Base-by-base conservation (phyloP, 2,113 vertebrate genomes). In the Nerophis ophidion region DNA sequence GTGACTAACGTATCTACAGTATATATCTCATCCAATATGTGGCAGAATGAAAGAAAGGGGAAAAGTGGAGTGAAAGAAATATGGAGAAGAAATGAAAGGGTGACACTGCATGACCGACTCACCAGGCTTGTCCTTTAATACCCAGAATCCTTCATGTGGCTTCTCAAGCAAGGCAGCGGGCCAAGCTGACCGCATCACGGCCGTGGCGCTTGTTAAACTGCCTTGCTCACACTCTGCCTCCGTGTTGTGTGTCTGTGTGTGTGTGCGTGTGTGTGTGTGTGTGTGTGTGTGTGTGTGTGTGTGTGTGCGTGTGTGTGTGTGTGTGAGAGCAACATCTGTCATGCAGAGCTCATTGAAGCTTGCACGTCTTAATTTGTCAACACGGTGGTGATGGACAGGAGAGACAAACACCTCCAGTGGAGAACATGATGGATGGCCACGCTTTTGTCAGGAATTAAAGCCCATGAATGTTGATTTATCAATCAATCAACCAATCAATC, bases 101-200 rank as follows among this genome's bases (percentile, higher is more conserved):
- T 60, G 59, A 68, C 63, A 50, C 89, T 88, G 88, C 89, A 89
- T 89, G 90, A 90, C 89, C 89, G 86, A 89, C 87, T 90, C 88
- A 88, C 86, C 88, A 90, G 88, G 76, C 90, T 90, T 91, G 89
- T 91, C 90, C 90, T 92, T 90, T 91, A 91, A 92, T 92, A 90
- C 90, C 87, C 82, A 82, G 69, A 60, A 36, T 57, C 75, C 84
- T 90, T 92, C 62, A 90, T 88, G 90, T 92, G 90, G 90, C 80
- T 86, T 88, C 81, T 88, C 84, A 80, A 86, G 86, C 84, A 90
- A 88, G 87, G 88, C 83, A 83, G 89, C 81, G 84, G 88, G 84
- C 79, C 90, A 84, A 72, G 80, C 75, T 82, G 77, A 91, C 90
- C 90, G 78, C 90, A 88, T 66, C 50, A 77, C 71, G 84, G 80